phyloP scores from a whole-genome alignment of 2,797 vertebrate genomes.

The Pseudopleuronectes americanus region DNA sequence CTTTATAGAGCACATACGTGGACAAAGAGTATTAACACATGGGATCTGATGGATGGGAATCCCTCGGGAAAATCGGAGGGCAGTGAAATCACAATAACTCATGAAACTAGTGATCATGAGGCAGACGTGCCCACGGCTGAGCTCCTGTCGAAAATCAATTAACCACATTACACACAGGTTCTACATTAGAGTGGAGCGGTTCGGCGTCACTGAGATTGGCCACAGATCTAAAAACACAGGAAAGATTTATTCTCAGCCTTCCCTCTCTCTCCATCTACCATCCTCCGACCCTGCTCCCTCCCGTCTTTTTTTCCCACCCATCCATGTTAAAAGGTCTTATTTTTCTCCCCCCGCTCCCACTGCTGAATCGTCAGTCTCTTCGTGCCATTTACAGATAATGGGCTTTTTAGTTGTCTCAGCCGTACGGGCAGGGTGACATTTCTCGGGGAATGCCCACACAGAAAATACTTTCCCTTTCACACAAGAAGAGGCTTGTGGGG shows the following conservation, averaged over 20 bases:
- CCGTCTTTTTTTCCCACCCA: conserved; percentile 15
- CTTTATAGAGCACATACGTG: no score
- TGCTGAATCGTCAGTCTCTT: conserved; percentile 66
- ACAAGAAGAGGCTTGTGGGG: conserved; percentile 21
- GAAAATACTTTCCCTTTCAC: conserved; percentile 56
- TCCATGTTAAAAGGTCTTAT: conserved; percentile 51
- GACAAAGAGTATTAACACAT: not conserved
- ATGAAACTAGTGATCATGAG: conserved; percentile 7
- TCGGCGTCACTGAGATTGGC: conserved; percentile 48
- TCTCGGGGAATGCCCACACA: conserved; percentile 70
- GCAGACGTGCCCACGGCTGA: conserved; percentile 3
- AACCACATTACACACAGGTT: conserved; percentile 11
- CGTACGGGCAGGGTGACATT: conserved; percentile 55
- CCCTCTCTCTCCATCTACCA: not conserved
- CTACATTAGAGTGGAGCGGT: conserved; percentile 27
- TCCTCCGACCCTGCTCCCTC: not conserved
- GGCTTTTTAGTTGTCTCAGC: conserved; percentile 64
- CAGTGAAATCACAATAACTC: conserved; percentile 20
- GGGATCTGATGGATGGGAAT: not conserved
- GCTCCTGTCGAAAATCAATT: conserved; percentile 14
- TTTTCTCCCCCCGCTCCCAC: conserved; percentile 31
- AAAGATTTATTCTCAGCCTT: conserved; percentile 39
- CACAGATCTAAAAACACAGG: conserved; percentile 42
- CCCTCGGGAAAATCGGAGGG: conserved; percentile 6
- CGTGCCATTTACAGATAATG: conserved; percentile 73